Evolutionary conservation across 2,113 vertebrate genomes (phyloP), one percentile per base, ranked within the genome.

Genomic region (Dasyornis broadbenti): DNA sequence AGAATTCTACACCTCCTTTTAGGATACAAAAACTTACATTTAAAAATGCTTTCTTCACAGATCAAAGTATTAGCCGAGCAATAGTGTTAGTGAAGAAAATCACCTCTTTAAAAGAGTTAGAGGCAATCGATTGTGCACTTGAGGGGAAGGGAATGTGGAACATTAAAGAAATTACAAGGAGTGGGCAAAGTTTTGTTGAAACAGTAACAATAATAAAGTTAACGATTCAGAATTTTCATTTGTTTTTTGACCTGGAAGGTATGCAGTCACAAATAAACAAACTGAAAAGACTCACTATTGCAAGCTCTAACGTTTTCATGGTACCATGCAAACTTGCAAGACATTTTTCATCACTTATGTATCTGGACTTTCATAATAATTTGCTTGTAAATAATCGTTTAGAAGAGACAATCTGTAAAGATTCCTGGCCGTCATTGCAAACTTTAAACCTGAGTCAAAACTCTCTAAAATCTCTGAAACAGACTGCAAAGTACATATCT

Each of bases 371-470:
- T 12, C 97, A 96, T 68, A 97, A 93, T 42, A 99, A 99, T 95
- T 88, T 98, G 52, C 79, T 99, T 28, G 94, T 60, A 31, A 98
- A 98, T 73, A n/a, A 73, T 11, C 73, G 94, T 17, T 78, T 99
- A 53, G 1, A 13, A 30, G 80, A 98, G 53, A 96, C 98, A 21
- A 79, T 98, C 33, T 98, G 98, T 56, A 1, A 49, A 6, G 53
- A 16, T 7, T 64, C 49, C 26, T 97, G 98, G 97, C 92, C 89
- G 27, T 93, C 69, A 15, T 40, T 99, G 4, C 91, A 93, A 57
- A 98, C 97, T 24, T 77, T 99, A 81, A 98, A 98, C 77, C 53
- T 99, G 49, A 98, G 98, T 86, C 96, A 88, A n/a, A 99, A 99
- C 84, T 45, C 90, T 59, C 65, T 99, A 30, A 90, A 30, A 35